These are phyloP conservation scores for Myxocyprinus asiaticus DNA, from an alignment of 2,113 vertebrate species.

Conservation along the genomic window DNA sequence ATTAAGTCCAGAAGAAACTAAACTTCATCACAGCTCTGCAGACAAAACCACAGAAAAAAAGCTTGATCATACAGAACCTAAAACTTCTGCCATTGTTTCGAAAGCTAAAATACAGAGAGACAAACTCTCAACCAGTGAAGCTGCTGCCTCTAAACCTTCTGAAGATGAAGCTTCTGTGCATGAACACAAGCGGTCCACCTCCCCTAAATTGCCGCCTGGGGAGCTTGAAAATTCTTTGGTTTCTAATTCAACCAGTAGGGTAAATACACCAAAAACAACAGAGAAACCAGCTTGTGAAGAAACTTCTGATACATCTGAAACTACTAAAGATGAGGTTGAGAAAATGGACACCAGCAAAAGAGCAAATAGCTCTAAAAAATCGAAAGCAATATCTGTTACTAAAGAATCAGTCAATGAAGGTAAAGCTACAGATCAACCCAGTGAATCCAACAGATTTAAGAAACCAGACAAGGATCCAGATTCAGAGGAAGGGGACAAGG, in stretches of 20 bases:
- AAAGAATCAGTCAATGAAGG: no score
- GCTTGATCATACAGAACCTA: background rate
- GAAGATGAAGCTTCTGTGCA: background rate
- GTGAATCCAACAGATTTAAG: background rate
- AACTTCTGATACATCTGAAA: background rate
- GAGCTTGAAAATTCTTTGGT: slow-evolving; percentile 18
- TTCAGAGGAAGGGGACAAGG: slow-evolving; percentile 17
- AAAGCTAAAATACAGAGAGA: slow-evolving; percentile 5
- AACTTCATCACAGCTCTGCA: background rate
- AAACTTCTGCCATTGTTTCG: background rate
- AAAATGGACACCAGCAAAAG: background rate
- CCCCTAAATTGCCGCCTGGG: background rate
- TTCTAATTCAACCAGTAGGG: background rate
- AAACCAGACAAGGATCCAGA: background rate
- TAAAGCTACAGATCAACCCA: background rate
- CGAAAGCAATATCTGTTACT: background rate
- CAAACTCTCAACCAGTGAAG: background rate
- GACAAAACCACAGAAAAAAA: slow-evolving; percentile 6
- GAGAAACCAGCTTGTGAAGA: slow-evolving; percentile 5
- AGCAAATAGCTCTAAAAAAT: background rate
- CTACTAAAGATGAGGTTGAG: background rate
- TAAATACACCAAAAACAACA: slow-evolving; percentile 1
- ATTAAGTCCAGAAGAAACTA: slow-evolving; percentile 7
- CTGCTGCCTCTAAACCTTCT: background rate
- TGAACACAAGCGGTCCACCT: slow-evolving; percentile 5